phyloP scores from a whole-genome alignment of 2,888 invertebrate genomes.

The Artemia sinica region DNA sequence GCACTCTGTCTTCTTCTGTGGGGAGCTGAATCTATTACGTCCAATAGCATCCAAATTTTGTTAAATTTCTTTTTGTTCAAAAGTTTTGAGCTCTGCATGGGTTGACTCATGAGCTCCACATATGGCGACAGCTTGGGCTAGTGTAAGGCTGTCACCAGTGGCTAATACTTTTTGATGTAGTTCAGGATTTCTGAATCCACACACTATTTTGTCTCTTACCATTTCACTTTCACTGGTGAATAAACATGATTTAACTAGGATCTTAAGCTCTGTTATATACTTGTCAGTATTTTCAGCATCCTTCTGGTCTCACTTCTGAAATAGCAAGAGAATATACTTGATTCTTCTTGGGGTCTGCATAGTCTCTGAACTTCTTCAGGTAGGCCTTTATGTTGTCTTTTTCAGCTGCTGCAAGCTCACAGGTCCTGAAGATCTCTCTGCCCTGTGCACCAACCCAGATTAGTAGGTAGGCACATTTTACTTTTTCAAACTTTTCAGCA shows the following conservation, averaged over 20 bases:
- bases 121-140: neutral
- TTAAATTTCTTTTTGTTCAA: too few species aligned
- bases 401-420: neutral
- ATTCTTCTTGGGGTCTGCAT: constrained; percentile 9
- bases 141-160: constrained; percentile 12
- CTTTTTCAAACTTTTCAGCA: too few species aligned
- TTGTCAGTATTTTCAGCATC: constrained; percentile 9
- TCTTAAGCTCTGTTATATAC: constrained; percentile 12
- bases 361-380: constrained; percentile 5
- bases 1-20: neutral
- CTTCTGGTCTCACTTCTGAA: constrained; percentile 9
- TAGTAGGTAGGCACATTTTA: constrained; percentile 3
- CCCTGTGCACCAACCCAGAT: too few species aligned
- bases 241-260: constrained; percentile 5
- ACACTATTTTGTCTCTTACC: constrained; percentile 12
- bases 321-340: neutral
- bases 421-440: constrained; percentile 5
- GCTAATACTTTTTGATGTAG: constrained; percentile 6
- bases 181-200: constrained; percentile 12
- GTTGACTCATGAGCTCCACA: constrained; percentile 6
- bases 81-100: constrained; percentile 2
- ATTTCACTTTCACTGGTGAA: constrained; percentile 9
- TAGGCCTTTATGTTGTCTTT: neutral
- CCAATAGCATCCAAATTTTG: constrained; percentile 1
- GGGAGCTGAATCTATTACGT: neutral